Evolutionary conservation across 2,797 vertebrate species (phyloP), one percentile per base, ranked within the genome.

Genomic region (Percopsis omiscomaycus): DNA sequence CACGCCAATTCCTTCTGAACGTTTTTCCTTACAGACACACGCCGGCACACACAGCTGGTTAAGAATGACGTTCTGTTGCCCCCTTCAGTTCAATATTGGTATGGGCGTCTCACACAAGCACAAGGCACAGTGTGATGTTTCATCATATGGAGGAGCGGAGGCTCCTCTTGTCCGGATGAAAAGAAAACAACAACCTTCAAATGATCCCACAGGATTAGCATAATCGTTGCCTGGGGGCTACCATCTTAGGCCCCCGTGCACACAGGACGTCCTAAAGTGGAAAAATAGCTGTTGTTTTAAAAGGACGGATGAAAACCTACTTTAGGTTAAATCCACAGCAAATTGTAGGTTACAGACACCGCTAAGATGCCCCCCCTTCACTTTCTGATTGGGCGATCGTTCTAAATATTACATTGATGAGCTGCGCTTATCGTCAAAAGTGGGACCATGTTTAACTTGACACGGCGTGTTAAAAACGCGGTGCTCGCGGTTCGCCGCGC

Each of bases 61-160:
- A 56, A 49, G 2, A 49, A 65, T 52, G 8, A 37, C 51, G 28
- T n/a, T 54, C 14, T 68, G 58, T 48, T 50, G 66, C 66, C 66
- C 51, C 45, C 66, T 42, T 12, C 51, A 67, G 68, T 48, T 42
- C 48, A 61, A 16, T 6, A 42, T 27, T 13, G 15, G 50, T 10
- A 49, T 22, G 22, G 22, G 22, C 1, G 22, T 22, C 22, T 22
- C 1, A 22, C 22, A 22, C 22, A 22, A 22, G 22, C 22, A 22
- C 22, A 22, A 1, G 22, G 22, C 32, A 37, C 8, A 8, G 5
- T 8, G 8, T 37, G 32, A 37, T 37, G 32, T 6, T 22, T 37
- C 30, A 32, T 37, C 5, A 37, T 37, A 8, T 37, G 32, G 22
- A 55, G 14, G 1, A 30, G 11, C 5, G 28, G 5, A 51, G 1